Conservation (phyloP, 2,113 vertebrate genomes). For the Leiothrix lutea region DNA sequence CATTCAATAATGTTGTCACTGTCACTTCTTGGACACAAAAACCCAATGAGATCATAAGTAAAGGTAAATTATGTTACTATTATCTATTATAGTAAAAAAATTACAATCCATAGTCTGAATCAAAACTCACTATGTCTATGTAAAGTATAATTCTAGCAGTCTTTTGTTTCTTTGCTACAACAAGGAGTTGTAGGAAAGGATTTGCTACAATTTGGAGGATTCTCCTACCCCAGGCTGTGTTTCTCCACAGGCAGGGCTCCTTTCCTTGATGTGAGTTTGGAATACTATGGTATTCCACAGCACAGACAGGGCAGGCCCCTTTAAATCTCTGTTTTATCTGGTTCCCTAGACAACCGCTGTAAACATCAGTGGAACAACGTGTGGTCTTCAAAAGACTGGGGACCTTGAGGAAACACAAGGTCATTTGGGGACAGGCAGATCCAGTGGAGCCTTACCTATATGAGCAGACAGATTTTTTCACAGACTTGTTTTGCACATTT, state of each 20-base stretch:
- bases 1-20: background rate
- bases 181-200: background rate
- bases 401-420: background rate
- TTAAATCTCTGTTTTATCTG: conserved; percentile 28
- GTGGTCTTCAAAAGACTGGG: background rate
- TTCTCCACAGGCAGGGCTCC: background rate
- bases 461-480: background rate
- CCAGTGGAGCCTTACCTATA: background rate
- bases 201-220: background rate
- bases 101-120: background rate
- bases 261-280: background rate
- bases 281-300: too few relatives aligned
- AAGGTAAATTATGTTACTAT: background rate
- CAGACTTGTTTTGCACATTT: background rate
- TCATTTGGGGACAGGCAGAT: background rate
- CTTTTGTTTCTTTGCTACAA: background rate
- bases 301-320: background rate
- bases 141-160: background rate
- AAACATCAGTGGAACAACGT: background rate
- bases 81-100: background rate
- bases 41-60: background rate
- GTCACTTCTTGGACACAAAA: background rate
- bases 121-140: background rate
- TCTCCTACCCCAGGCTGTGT: background rate
- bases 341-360: conserved; percentile 14